These are phyloP conservation scores for Pholis gunnellus DNA, from an alignment of 2,113 vertebrate genomes.

Conservation along the genomic window DNA sequence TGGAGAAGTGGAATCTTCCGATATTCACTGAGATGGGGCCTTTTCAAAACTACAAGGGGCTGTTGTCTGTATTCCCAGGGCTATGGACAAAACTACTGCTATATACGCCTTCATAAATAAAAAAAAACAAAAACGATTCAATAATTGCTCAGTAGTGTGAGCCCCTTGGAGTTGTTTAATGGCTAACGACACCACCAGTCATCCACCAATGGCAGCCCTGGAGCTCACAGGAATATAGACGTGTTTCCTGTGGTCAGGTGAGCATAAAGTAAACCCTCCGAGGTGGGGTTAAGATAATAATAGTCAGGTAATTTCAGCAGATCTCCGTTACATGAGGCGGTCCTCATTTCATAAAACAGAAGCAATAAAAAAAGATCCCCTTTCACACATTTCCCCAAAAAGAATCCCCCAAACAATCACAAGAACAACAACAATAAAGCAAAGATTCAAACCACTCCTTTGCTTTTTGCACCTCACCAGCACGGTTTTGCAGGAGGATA, in stretches of 20 bases:
- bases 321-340: conserved; percentile 55
- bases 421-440: conserved; percentile 80
- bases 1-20: conserved; percentile 53
- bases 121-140: conserved; percentile 7
- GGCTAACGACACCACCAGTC: conserved; percentile 46
- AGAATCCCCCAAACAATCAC: conserved; percentile 79
- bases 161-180: conserved; percentile 56
- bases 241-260: conserved; percentile 41
- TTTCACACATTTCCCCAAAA: conserved; percentile 68
- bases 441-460: conserved; percentile 66
- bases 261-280: conserved; percentile 49
- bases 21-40: conserved; percentile 50
- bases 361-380: conserved; percentile 60
- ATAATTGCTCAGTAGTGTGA: conserved; percentile 48
- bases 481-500: conserved; percentile 62
- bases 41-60: conserved; percentile 56
- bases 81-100: conserved; percentile 42
- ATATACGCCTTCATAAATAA: conserved; percentile 47
- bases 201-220: conserved; percentile 46
- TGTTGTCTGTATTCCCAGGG: conserved; percentile 47
- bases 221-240: conserved; percentile 37
- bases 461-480: conserved; percentile 54
- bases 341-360: conserved; percentile 70
- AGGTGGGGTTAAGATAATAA: conserved; percentile 48
- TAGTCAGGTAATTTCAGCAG: conserved; percentile 54